Percentiles rank a stretch among this genome's conserved stretches.
Evolutionary conservation across 2,113 vertebrate genomes (phyloP).

Genomic region (Pterophyllum scalare): DNA sequence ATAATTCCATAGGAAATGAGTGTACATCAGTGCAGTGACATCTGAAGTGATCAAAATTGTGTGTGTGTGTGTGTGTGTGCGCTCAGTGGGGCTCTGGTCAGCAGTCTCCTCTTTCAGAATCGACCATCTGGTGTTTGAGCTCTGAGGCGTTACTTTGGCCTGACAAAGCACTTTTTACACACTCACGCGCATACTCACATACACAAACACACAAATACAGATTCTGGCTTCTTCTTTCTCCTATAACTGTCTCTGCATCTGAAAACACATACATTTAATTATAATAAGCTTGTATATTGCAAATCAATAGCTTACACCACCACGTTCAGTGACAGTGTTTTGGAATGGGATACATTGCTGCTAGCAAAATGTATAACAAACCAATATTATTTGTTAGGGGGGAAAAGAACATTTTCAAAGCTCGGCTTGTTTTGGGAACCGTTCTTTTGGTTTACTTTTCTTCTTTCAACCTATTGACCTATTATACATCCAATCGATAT

Average conservation of each 20-base stretch:
- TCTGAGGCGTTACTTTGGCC: slow-evolving; percentile 13
- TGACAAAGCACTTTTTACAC: slow-evolving; percentile 39
- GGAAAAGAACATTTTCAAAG: neutral
- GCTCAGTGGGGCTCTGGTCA: slow-evolving; percentile 32
- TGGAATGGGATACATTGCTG: neutral
- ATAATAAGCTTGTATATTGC: neutral
- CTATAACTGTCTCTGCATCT: neutral
- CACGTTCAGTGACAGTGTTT: neutral
- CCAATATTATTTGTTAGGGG: neutral
- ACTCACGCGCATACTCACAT: neutral
- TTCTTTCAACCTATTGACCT: neutral
- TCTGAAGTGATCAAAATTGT: neutral
- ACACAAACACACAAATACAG: neutral
- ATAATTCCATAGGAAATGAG: neutral
- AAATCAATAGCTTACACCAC: neutral
- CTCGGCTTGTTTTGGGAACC: neutral
- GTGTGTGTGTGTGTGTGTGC: neutral
- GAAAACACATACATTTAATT: neutral
- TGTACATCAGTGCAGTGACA: neutral
- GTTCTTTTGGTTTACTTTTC: neutral
- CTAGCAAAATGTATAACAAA: neutral
- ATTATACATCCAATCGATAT: neutral
- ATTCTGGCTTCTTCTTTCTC: neutral
- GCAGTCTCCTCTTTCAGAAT: slow-evolving; percentile 26
- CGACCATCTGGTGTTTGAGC: slow-evolving; percentile 57